Evolutionary conservation across 2,113 vertebrate genomes (phyloP).

Genomic region (Elephas maximus): DNA sequence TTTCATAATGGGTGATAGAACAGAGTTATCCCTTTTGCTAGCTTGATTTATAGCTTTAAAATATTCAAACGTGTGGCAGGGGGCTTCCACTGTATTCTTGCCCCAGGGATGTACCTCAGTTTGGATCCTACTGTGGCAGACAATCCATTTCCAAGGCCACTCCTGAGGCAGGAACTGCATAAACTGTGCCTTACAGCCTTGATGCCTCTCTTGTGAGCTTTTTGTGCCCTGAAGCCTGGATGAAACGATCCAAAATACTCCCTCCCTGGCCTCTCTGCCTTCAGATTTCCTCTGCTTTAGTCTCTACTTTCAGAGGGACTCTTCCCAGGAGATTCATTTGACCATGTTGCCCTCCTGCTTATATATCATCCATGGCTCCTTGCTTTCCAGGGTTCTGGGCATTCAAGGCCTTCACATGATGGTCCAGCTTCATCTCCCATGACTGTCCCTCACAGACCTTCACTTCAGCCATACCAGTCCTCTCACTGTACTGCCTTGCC

Average conservation of each 20-base stretch:
- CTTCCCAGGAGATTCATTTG: neutral
- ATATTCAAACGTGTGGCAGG: neutral
- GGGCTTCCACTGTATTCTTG: neutral
- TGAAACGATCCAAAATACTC: neutral
- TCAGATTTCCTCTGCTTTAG: neutral
- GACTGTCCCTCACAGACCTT: neutral
- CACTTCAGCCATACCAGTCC: neutral
- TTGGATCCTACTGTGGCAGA: neutral
- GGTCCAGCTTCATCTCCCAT: neutral
- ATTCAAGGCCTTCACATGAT: neutral
- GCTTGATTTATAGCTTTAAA: constrained; percentile 22
- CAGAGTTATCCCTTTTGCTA: neutral
- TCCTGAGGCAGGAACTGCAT: neutral
- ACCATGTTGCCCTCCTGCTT: neutral
- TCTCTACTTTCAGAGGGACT: neutral
- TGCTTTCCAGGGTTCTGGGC: neutral
- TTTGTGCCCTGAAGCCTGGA: neutral
- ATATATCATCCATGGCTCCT: neutral
- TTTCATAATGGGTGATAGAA: neutral
- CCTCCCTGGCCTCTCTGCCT: neutral
- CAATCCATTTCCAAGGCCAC: neutral
- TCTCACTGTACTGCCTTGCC: neutral
- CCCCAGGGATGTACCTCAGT: neutral
- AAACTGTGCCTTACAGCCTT: neutral
- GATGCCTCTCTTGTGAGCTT: neutral